Conservation (phyloP, 2,797 vertebrate genomes). For the Apogon hyalosoma region DNA sequence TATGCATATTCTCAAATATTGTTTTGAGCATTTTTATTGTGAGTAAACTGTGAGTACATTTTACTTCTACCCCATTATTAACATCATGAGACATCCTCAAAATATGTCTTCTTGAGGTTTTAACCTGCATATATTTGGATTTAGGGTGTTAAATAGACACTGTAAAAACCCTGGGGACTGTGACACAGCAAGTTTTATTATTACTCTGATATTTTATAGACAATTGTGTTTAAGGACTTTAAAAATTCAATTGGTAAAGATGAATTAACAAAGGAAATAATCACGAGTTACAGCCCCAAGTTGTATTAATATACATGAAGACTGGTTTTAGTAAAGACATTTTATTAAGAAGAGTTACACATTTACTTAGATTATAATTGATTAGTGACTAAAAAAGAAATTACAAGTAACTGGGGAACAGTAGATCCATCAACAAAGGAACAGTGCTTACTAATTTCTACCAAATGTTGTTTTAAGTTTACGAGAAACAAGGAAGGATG, state of each 20-base stretch:
- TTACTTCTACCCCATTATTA: no score
- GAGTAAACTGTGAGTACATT: no score
- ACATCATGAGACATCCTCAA: no score
- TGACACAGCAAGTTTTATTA: no score
- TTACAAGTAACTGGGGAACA: not conserved
- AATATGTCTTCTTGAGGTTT: no score
- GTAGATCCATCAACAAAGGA: not conserved
- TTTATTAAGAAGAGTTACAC: not conserved
- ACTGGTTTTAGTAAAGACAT: no score
- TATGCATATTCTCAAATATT: no score
- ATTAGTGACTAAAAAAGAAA: not conserved
- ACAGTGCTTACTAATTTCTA: not conserved
- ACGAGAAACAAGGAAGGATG: not conserved
- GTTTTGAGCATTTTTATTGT: no score
- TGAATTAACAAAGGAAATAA: not conserved
- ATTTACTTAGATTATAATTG: not conserved
- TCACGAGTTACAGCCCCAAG: not conserved
- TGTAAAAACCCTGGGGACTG: no score
- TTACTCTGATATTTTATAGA: not conserved
- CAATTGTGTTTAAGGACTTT: not conserved
- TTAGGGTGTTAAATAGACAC: no score
- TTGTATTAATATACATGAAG: not conserved
- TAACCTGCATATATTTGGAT: no score
- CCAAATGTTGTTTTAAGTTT: not conserved
- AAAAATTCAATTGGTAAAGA: no score